These are phyloP conservation scores for Cochlearius cochlearius DNA, from an alignment of 2,113 vertebrate species.

Conservation along the genomic window DNA sequence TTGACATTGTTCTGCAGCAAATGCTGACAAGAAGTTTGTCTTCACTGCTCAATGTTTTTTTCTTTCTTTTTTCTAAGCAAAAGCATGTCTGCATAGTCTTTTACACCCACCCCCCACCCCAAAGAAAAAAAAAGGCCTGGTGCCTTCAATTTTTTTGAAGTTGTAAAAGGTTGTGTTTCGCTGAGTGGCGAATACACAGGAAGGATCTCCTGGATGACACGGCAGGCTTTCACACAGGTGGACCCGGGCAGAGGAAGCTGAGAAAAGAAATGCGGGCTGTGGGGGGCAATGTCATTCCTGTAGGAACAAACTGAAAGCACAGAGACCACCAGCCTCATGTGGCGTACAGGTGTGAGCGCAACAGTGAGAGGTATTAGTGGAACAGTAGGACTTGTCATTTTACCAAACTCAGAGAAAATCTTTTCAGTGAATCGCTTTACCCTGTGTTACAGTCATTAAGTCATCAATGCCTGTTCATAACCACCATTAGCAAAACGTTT, in stretches of 20 bases:
- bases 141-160: not conserved
- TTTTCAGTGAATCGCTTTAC: not conserved
- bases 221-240: not conserved
- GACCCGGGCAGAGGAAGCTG: not conserved
- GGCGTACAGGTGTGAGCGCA: not conserved
- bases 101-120: not conserved
- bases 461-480: not conserved
- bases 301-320: not conserved
- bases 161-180: not conserved
- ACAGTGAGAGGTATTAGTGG: not conserved
- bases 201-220: not conserved
- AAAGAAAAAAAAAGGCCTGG: not conserved
- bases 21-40: conserved; percentile 53
- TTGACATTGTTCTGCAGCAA: conserved; percentile 58
- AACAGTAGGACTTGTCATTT: not conserved
- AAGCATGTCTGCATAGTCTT: not conserved
- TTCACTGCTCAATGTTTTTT: not conserved
- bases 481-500: not conserved
- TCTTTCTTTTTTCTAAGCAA: not conserved
- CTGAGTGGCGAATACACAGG: not conserved
- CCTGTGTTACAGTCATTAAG: not conserved
- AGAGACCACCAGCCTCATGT: not conserved
- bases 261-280: not conserved
- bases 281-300: not conserved
- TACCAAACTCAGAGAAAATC: not conserved